Percentiles rank a stretch among this genome's conserved stretches.
Evolutionary conservation across 64 coral and sea anemone genomes (phyloP).

Genomic region (Cladopsammia gracilis): DNA sequence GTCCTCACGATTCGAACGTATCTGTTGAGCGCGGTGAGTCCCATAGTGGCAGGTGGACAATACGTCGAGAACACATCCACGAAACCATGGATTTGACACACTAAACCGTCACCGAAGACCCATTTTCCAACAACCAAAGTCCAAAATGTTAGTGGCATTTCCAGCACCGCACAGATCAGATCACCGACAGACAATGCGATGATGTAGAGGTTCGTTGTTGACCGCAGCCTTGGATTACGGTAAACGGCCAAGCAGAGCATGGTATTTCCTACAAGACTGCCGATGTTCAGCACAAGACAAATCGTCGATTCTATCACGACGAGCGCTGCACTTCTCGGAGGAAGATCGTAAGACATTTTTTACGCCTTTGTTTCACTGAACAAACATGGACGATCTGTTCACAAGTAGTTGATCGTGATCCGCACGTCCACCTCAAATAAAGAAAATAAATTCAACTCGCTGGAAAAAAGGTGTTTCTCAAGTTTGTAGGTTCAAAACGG

Average conservation of each 20-base stretch:
- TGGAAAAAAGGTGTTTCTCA: too few relatives aligned
- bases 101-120: constrained; percentile 34
- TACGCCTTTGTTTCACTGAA: too few relatives aligned
- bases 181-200: constrained; percentile 11
- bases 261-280: neutral
- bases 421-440: too few relatives aligned
- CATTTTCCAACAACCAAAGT: constrained; percentile 45
- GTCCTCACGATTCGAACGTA: constrained; percentile 81
- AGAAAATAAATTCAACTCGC: too few relatives aligned
- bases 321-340: neutral
- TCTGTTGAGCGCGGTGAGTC: constrained; percentile 64
- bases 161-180: neutral
- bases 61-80: constrained; percentile 64
- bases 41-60: constrained; percentile 62
- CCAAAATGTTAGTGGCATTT: constrained; percentile 22
- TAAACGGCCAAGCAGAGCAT: constrained; percentile 18
- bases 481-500: too few relatives aligned
- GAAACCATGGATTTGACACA: constrained; percentile 73
- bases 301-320: neutral
- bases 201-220: constrained; percentile 20
- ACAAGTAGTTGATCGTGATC: too few relatives aligned
- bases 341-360: neutral
- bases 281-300: constrained; percentile 1
- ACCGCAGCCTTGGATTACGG: constrained; percentile 15
- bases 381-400: too few relatives aligned